A percentile compares a stretch with the other conserved stretches of the same genome.
Conservation (phyloP, 2,888 invertebrate species). For the Agrotis segetum region DNA sequence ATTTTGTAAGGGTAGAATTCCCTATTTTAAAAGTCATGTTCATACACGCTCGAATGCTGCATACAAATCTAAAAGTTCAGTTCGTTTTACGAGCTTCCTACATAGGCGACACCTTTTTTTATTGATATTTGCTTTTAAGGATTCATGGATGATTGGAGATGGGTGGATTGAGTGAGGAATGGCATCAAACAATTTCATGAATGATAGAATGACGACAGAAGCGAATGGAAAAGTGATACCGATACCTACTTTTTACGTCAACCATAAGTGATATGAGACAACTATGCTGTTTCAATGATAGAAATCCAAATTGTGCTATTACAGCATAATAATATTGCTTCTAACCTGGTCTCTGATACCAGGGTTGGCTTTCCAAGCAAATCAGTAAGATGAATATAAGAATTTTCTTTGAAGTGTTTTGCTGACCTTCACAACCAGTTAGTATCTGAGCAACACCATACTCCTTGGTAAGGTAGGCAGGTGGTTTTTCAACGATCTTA, state of each 20-base stretch:
- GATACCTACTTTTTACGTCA: neutral
- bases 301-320: too few species aligned
- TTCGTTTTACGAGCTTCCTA: neutral
- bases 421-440: too few species aligned
- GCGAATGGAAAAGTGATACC: neutral
- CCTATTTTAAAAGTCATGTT: conserved; percentile 23
- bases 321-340: too few species aligned
- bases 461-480: neutral
- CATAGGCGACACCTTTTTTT: too few species aligned
- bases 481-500: too few species aligned
- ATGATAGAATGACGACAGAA: neutral
- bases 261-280: neutral
- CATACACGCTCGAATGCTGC: conserved; percentile 13
- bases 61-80: conserved; percentile 29
- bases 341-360: too few species aligned
- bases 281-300: too few species aligned
- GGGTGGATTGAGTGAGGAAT: neutral
- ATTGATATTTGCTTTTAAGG: neutral
- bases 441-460: neutral
- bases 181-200: neutral
- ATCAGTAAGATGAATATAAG: too few species aligned
- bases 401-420: too few species aligned
- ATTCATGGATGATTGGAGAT: neutral
- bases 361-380: too few species aligned
- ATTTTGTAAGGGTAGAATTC: conserved; percentile 11